phyloP scores from a whole-genome alignment of 2,113 vertebrate species.

The Gymnorhina tibicen region DNA sequence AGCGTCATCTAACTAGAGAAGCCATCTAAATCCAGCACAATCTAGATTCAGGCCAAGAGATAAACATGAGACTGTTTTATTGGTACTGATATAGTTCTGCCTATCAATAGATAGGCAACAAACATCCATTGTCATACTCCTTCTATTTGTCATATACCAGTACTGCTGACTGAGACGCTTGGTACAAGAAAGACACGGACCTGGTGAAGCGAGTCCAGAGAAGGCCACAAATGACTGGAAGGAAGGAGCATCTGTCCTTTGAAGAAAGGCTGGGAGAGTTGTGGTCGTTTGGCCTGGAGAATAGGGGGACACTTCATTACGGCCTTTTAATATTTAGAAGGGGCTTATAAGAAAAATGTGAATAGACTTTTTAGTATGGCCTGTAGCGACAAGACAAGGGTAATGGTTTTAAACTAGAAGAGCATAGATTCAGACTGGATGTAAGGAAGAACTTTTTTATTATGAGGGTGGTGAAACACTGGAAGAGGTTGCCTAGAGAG shows the following conservation, averaged over 20 bases:
- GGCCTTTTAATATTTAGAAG: neutral
- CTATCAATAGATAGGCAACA: rapidly evolving
- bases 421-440: neutral
- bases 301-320: rapidly evolving
- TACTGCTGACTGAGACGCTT: neutral
- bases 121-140: neutral
- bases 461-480: neutral
- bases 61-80: neutral
- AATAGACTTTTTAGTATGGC: neutral
- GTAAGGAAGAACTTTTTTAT: neutral
- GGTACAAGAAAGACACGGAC: neutral
- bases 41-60: neutral
- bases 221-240: neutral
- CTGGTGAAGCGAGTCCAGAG: neutral
- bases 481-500: neutral
- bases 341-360: neutral
- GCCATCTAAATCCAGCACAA: neutral
- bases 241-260: neutral
- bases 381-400: rapidly evolving
- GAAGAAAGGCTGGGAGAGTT: neutral
- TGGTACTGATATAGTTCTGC: neutral
- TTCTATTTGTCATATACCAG: neutral
- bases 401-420: neutral
- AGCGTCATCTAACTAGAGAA: neutral
- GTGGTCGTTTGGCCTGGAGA: neutral